Base-by-base conservation (phyloP, 2,888 invertebrate species). In the Nymphalis c-album region DNA sequence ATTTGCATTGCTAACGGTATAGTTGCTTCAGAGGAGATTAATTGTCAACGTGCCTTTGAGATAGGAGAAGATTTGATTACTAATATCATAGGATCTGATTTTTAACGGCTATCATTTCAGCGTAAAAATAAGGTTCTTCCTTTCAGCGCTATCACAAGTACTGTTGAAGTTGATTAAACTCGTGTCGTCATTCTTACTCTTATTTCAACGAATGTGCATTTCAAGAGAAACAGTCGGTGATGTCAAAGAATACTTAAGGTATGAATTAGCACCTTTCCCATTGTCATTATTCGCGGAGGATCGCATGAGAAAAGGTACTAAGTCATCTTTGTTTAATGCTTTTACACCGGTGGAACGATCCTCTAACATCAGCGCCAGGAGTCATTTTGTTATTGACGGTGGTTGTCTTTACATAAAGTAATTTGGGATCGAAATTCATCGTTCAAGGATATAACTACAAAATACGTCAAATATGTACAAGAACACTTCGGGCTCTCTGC, bases 271-370 rank as follows among this genome's bases (percentile, higher is more conserved):
- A 22, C 60, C 60, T 60, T 60, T 60, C 47, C 60, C 60, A 60
- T 66, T 69, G 57, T 46, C 65, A 62, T 65, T 69, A 62, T 69
- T 69, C 63, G 59, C 61, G 17, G 65, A 63, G 59, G 69, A 66
- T 60, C 66, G 69, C 63, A 69, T 69, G 69, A 63, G 66, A 46
- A 69, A 69, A 69, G 60, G 66, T 59, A 69, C 63, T 26, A 69
- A 69, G 63, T 69, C 69, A 50, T 63, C 66, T 63, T 63, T 69
- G 63, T 69, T 62, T 66, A 57, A 55, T 62, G 59, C 48, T 18
- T 69, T 62, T 61, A 64, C 59, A 45, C 51, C 60, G 17, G 47
- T 60, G 60, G 60, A 60, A 46, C 60, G 26, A 65, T 59, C 59
- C 64, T 62, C 53, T 51, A 46, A 65, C 35, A 63, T n/a, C 64